Evolutionary conservation across 2,113 vertebrate genomes (phyloP), one percentile per base, ranked within the genome.

Genomic region (Saguinus midas): DNA sequence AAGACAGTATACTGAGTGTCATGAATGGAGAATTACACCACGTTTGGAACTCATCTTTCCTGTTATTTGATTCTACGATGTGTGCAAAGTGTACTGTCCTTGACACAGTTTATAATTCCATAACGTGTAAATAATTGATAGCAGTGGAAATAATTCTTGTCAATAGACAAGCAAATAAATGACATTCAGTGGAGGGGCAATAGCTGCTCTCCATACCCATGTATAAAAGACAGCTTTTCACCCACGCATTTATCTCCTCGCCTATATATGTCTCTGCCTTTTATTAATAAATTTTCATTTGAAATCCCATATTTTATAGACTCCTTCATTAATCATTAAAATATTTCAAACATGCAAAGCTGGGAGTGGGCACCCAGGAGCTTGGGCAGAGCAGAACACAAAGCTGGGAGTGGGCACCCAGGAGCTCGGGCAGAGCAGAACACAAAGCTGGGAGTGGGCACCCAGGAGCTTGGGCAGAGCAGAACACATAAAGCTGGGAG

Each of bases 41-140:
- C 21, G 7, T 7, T 8, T 6, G 0, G 32, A 11, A 16, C 10
- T 4, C 57, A 55, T 5, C 16, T 8, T 18, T 48, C 80, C 37
- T 12, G 7, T 14, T 1, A 2, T 8, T 37, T 0, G 27, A 11
- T 17, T 12, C 40, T 4, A 1, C 0, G 6, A 52, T 0, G 9
- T 14, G 2, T n/a, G n/a, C 27, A 55, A 4, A n/a, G 57, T 29
- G 11, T 35, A 0, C 0, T 3, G 0, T 14, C 43, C 57, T 35
- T 14, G 80, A n/a, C n/a, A 35, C 50, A 0, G 32, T 27, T 70
- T 25, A 10, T 1, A 18, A 32, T 0, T 64, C 68, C 40, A n/a
- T 1, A 45, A n/a, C 0, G 6, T 43, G 6, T 6, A 6, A 13
- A 8, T 66, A 29, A 29, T 50, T 0, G 58, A 57, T 7, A 23